A percentile compares a stretch with the other conserved stretches of the same genome.
Evolutionary conservation across 2,113 vertebrate genomes (phyloP).

Genomic region (Gadus macrocephalus): DNA sequence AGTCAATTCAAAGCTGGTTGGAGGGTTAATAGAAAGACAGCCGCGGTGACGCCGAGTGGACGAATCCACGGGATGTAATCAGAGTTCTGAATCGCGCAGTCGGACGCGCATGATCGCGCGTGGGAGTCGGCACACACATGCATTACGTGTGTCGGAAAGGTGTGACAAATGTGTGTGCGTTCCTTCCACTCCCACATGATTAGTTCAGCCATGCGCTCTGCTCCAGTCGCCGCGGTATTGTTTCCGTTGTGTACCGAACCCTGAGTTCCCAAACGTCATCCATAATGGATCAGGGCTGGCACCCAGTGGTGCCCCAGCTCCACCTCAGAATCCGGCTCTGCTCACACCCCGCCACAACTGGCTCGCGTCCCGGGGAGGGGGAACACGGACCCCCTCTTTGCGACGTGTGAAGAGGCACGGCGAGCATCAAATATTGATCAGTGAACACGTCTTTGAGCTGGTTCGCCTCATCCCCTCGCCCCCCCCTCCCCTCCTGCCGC

Average conservation of each 20-base stretch:
- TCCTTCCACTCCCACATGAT: too few species aligned
- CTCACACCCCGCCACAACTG: constrained; percentile 43
- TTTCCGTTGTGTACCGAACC: constrained; percentile 8
- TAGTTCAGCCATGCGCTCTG: too few species aligned
- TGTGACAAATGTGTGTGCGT: too few species aligned
- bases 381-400: constrained; percentile 34
- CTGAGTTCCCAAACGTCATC: constrained; percentile 52
- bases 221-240: too few species aligned
- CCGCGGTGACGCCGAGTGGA: too few species aligned
- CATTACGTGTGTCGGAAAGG: too few species aligned
- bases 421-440: constrained; percentile 67
- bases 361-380: constrained; percentile 43
- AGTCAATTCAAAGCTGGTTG: too few species aligned
- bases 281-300: constrained; percentile 68
- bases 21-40: too few species aligned
- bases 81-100: too few species aligned
- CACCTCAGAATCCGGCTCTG: constrained; percentile 47
- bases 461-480: constrained; percentile 38
- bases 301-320: constrained; percentile 35
- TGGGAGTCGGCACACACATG: too few species aligned
- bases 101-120: too few species aligned
- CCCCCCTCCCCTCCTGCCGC: constrained; percentile 7
- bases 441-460: constrained; percentile 51
- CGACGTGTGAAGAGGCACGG: constrained; percentile 27
- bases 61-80: too few species aligned